These are phyloP conservation scores for Drosophila ustulata DNA, from an alignment of 2,888 invertebrate genomes.

Conservation along the genomic window DNA sequence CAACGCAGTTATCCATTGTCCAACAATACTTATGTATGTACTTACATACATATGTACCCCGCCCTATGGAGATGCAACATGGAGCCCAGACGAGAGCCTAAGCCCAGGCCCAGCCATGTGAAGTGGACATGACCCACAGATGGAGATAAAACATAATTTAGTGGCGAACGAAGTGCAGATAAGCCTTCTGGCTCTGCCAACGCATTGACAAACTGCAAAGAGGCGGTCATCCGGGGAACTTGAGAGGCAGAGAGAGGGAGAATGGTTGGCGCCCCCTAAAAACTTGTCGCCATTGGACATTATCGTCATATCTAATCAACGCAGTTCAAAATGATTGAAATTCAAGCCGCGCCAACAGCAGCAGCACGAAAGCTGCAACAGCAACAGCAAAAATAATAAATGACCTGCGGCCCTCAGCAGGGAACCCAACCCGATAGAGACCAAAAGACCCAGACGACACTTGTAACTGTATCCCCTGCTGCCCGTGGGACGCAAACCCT, in stretches of 20 bases:
- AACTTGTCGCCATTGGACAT: conserved; percentile 79
- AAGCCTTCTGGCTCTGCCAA: conserved; percentile 62
- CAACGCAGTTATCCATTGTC: conserved; percentile 54
- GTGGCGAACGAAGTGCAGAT: conserved; percentile 75
- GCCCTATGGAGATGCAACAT: conserved; percentile 7
- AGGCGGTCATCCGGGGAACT: conserved; percentile 36
- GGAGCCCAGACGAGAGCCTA: conserved; percentile 11
- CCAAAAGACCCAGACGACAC: conserved; percentile 50
- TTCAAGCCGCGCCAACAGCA: conserved; percentile 62
- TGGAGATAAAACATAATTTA: conserved; percentile 80
- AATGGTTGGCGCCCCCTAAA: conserved; percentile 50
- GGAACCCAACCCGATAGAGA: conserved; percentile 41
- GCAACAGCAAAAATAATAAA: conserved; percentile 63
- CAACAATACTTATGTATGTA: conserved; percentile 32
- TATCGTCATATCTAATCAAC: conserved; percentile 79
- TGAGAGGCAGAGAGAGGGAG: conserved; percentile 3
- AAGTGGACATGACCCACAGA: conserved; percentile 71
- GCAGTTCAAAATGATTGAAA: conserved; percentile 78
- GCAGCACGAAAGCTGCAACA: conserved; percentile 36
- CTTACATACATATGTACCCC: conserved; percentile 17
- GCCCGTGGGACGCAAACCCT: conserved; percentile 12
- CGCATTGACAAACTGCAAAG: conserved; percentile 80
- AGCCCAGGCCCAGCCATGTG: background rate
- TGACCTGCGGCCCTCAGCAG: conserved; percentile 69
- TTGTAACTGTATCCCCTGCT: conserved; percentile 62